Evolutionary conservation across 2,797 vertebrate species (phyloP).

Genomic region (Psittacula derbiana): DNA sequence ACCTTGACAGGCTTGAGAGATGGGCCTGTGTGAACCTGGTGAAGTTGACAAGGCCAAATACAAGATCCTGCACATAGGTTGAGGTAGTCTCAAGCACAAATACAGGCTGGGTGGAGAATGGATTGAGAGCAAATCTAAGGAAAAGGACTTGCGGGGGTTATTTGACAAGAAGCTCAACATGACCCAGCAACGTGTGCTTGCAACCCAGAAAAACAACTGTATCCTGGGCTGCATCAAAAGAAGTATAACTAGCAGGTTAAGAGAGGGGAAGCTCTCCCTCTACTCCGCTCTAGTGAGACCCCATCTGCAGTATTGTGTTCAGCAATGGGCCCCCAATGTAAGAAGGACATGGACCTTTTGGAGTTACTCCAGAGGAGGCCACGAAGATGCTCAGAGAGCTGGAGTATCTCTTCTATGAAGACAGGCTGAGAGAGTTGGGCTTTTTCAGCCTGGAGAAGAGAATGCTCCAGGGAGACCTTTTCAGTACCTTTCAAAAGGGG

Average conservation of each 20-base stretch:
- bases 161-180: neutral
- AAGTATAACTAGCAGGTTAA: neutral
- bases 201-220: neutral
- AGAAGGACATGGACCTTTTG: neutral
- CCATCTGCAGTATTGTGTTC: neutral
- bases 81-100: neutral
- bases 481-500: neutral
- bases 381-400: neutral
- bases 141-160: neutral
- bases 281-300: neutral
- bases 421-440: neutral
- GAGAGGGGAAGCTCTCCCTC: neutral
- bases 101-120: neutral
- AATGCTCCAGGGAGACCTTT: neutral
- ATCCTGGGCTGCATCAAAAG: neutral
- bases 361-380: neutral
- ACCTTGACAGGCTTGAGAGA: neutral
- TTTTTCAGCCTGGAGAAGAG: neutral
- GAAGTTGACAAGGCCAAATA: neutral
- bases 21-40: neutral
- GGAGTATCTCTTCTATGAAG: neutral
- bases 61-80: neutral
- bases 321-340: neutral
- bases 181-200: neutral
- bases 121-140: neutral